phyloP scores from a whole-genome alignment of 2,113 vertebrate species.

The Rhodinocichla rosea region DNA sequence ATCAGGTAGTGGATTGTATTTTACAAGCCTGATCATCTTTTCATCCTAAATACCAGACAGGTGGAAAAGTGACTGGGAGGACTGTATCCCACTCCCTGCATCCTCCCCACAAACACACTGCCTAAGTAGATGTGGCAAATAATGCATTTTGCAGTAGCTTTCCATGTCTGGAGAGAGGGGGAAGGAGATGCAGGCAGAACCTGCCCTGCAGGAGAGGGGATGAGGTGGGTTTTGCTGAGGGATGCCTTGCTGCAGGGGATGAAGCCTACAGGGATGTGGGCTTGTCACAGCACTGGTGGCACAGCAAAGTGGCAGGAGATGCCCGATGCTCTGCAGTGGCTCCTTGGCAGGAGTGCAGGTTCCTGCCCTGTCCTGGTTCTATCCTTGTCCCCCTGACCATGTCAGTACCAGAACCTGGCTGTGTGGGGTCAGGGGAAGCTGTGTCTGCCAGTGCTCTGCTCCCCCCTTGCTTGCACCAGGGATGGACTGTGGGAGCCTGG shows the following conservation, averaged over 20 bases:
- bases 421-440: background rate
- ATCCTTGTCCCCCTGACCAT: background rate
- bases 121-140: background rate
- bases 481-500: background rate
- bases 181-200: background rate
- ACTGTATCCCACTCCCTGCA: background rate
- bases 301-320: background rate
- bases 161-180: background rate
- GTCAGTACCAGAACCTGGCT: too few relatives aligned
- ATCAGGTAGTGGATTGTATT: background rate
- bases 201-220: background rate
- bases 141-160: background rate
- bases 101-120: background rate
- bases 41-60: background rate
- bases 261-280: background rate
- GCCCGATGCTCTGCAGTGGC: background rate
- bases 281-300: accelerated
- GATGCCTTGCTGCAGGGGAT: background rate
- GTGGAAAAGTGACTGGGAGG: background rate
- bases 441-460: background rate
- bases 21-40: background rate
- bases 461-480: accelerated
- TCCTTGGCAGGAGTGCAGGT: background rate
- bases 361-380: background rate
- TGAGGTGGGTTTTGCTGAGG: background rate